Evolutionary conservation across 2,797 vertebrate genomes (phyloP).

Genomic region (Anabas testudineus): DNA sequence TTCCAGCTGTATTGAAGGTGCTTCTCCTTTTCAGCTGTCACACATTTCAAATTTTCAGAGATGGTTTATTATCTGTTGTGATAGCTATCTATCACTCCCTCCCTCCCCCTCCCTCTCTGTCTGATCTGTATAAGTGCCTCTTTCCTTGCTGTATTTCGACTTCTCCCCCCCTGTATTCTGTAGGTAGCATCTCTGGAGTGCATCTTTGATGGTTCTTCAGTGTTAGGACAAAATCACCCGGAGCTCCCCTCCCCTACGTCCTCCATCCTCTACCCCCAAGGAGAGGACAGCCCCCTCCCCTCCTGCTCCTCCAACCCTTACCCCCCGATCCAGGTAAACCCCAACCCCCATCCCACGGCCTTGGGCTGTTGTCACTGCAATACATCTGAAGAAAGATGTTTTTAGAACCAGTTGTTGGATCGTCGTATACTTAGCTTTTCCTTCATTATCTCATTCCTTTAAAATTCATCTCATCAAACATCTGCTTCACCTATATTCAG

Average conservation of each 20-base stretch:
- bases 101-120: too few species aligned
- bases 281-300: slow-evolving; percentile 72
- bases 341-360: not conserved
- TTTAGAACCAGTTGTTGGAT: not conserved
- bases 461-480: not conserved
- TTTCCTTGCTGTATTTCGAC: slow-evolving; percentile 39
- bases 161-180: slow-evolving; percentile 48
- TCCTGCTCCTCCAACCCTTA: slow-evolving; percentile 77
- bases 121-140: not conserved
- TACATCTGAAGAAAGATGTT: not conserved
- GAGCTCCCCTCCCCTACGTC: slow-evolving; percentile 75
- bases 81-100: too few species aligned
- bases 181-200: slow-evolving; percentile 86
- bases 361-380: not conserved
- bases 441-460: not conserved
- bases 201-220: slow-evolving; percentile 82
- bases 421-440: too few species aligned
- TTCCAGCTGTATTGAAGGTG: too few species aligned
- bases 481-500: not conserved
- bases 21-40: too few species aligned
- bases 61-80: too few species aligned
- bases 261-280: slow-evolving; percentile 74
- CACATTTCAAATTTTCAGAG: too few species aligned
- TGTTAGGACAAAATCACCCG: slow-evolving; percentile 71
- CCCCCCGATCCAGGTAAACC: slow-evolving; percentile 77